Base-by-base conservation (phyloP, 2,113 vertebrate species). In the Daboia siamensis region DNA sequence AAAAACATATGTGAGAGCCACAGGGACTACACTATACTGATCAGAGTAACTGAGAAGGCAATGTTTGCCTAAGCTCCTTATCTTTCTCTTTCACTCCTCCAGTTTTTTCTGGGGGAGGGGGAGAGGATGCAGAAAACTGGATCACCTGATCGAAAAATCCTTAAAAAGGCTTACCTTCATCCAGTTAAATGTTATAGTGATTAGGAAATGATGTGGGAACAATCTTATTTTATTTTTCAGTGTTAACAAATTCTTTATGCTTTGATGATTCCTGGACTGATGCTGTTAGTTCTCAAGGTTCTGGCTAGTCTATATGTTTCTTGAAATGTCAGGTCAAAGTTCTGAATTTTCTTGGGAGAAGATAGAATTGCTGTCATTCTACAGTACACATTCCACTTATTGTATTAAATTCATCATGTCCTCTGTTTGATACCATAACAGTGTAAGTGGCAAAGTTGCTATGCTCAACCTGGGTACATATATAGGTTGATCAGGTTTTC, bases 21-120 rank as follows among this genome's bases (percentile, higher is more conserved):
- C 26, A 90, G 48, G 56, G 44, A 23, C 55, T 23, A 86, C 21
- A 48, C 55, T 86, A 46, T 15, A 21, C 21, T 39, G 74, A 86
- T 23, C 69, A 90, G 56, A 57, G 44, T 61, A 92, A 92, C 61
- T 86, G 56, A 92, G 92, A 80, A 61, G 92, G 74, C 80, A 44
- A 13, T 64, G 80, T 90, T 89, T 23, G 29, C 52, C 88, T 59
- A 39, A 46, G 44, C 26, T 85, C 29, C 46, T 90, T 90, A 92
- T 92, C 92, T 61, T 33, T 23, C n/a, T 52, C 64, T 84, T 69
- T 84, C 87, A 85, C 39, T 80, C n/a, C 69, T 39, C 80, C 91
- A 59, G 12, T 55, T 23, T 51, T 55, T 29, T 89, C 57, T 56
- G 2, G 26, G 64, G 2, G 74, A 8, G 51, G n/a, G 56, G 64